Evolutionary conservation across 2,888 invertebrate species (phyloP).

Genomic region (Eilema griseolum): DNA sequence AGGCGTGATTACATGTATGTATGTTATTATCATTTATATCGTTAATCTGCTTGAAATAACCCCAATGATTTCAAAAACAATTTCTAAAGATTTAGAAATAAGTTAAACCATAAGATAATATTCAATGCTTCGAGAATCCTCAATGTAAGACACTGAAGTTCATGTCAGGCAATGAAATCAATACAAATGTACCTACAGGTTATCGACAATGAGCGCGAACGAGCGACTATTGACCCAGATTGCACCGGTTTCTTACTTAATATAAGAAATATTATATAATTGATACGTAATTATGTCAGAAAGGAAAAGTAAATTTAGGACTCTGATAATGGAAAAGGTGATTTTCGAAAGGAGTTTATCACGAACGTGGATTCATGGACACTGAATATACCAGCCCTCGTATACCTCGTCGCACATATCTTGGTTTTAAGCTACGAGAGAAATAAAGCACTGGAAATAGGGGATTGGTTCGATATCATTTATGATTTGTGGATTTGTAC

Average conservation of each 20-base stretch:
- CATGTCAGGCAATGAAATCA: conserved; percentile 52
- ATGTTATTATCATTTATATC: no score
- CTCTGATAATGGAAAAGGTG: neutral
- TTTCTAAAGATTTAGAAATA: neutral
- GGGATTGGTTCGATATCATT: no score
- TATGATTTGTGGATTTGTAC: no score
- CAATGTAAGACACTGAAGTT: conserved; percentile 37
- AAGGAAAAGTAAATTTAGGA: conserved; percentile 25
- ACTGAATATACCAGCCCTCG: no score
- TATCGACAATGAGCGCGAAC: conserved; percentile 54
- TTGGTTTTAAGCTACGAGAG: no score
- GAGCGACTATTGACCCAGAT: conserved; percentile 59
- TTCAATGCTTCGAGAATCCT: neutral
- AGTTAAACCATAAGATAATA: neutral
- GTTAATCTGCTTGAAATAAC: neutral
- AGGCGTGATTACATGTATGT: no score
- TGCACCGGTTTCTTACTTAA: conserved; percentile 41
- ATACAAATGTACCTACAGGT: conserved; percentile 50
- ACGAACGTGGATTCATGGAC: no score
- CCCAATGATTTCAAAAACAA: neutral
- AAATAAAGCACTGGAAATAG: no score
- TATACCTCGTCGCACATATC: no score
- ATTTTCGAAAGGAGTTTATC: neutral
- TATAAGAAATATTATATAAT: conserved; percentile 38
- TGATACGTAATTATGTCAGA: conserved; percentile 19